Evolutionary conservation across 2,797 vertebrate species (phyloP).

Genomic region (Enteromius fasciolatus): DNA sequence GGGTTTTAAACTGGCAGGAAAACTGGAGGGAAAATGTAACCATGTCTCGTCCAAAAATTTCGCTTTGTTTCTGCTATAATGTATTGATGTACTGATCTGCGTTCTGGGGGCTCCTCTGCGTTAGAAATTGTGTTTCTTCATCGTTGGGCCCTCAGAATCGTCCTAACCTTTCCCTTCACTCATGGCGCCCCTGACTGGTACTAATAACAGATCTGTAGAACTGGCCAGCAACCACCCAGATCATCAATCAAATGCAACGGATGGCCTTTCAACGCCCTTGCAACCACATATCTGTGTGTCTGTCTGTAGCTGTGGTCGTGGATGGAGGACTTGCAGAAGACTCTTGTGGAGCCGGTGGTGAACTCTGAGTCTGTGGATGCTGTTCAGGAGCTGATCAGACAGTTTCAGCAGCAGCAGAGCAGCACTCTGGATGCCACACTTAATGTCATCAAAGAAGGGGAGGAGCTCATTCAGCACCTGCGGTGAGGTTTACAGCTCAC

Average conservation of each 20-base stretch:
- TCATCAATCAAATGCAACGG: background rate
- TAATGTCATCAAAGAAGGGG: conserved; percentile 97
- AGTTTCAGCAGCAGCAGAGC: conserved; percentile 96
- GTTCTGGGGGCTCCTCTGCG: no score
- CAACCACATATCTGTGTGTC: background rate
- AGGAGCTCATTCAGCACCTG: conserved; percentile 98
- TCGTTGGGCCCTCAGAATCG: no score
- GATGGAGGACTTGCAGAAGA: conserved; percentile 99
- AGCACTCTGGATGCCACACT: conserved; percentile 95
- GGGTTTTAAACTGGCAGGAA: no score
- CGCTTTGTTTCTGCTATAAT: no score
- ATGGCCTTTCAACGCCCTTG: background rate
- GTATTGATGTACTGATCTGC: no score
- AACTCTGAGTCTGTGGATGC: conserved; percentile 93
- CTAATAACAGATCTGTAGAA: no score
- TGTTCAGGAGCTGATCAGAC: conserved; percentile 92
- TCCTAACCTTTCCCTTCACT: no score
- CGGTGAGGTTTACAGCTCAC: conserved; percentile 74
- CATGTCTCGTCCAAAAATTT: no score
- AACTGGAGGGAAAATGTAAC: no score
- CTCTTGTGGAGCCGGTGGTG: conserved; percentile 85
- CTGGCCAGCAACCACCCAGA: background rate
- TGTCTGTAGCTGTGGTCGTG: conserved; percentile 87
- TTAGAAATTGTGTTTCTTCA: no score
- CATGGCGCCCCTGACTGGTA: no score